A percentile compares a stretch with the other conserved stretches of the same genome.
Conservation (phyloP, 1,140 invertebrate species). For the Hycleus phaleratus region DNA sequence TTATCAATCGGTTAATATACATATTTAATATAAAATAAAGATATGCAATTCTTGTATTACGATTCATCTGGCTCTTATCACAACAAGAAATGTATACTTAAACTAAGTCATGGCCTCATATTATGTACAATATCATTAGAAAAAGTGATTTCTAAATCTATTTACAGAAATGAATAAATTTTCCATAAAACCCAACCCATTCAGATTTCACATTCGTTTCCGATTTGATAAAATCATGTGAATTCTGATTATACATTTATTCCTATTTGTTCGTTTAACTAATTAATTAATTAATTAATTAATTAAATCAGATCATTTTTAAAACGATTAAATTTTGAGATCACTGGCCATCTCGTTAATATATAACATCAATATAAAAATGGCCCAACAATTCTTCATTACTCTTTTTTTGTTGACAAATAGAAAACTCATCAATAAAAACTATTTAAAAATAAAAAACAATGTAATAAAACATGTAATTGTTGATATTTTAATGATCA, state of each 20-base stretch:
- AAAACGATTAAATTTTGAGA: slow-evolving; percentile 36
- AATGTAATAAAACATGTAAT: slow-evolving; percentile 15
- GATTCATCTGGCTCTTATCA: slow-evolving; percentile 23
- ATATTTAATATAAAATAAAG: no score
- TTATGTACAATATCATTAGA: slow-evolving; percentile 28
- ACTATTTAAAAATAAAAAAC: slow-evolving; percentile 18
- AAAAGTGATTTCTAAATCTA: slow-evolving; percentile 26
- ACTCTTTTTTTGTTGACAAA: background rate
- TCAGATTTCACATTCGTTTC: slow-evolving; percentile 5
- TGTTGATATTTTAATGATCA: background rate
- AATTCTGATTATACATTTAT: slow-evolving; percentile 22
- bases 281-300: no score
- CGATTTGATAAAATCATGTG: slow-evolving; percentile 15
- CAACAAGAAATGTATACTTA: slow-evolving; percentile 28
- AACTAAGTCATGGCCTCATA: slow-evolving; percentile 31
- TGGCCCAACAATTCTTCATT: background rate
- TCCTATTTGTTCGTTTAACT: background rate
- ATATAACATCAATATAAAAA: slow-evolving; percentile 3
- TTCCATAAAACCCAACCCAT: slow-evolving; percentile 22
- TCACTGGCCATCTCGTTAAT: slow-evolving; percentile 26
- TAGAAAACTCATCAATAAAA: slow-evolving; percentile 7
- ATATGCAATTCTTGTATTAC: background rate
- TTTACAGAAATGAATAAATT: slow-evolving; percentile 29
- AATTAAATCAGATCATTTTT: slow-evolving; percentile 23
- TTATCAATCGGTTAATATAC: background rate